Evolutionary conservation across 2,888 invertebrate species (phyloP).

Genomic region (Dicyrtomina minuta): DNA sequence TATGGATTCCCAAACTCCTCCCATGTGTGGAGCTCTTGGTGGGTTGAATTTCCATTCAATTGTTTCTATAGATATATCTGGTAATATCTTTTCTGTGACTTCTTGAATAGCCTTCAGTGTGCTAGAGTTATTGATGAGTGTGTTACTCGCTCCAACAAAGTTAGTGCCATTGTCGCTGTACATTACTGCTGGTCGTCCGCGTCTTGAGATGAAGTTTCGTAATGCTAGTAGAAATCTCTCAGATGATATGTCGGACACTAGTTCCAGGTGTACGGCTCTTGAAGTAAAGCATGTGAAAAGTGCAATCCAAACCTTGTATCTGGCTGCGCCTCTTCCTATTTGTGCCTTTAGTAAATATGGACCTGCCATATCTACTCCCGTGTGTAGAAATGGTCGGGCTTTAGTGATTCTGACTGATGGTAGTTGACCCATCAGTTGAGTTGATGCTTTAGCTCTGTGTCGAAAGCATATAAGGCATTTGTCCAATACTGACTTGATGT

Average conservation of each 20-base stretch:
- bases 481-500: no score
- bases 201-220: constrained; percentile 34
- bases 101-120: not conserved
- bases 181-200: constrained; percentile 36
- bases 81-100: not conserved
- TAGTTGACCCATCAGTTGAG: no score
- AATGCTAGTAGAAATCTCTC: constrained; percentile 40
- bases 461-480: no score
- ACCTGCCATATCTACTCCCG: not conserved
- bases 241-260: constrained; percentile 29
- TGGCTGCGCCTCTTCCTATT: constrained; percentile 4
- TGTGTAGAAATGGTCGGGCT: no score
- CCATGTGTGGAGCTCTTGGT: constrained; percentile 39
- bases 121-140: constrained; percentile 4
- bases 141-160: constrained; percentile 36
- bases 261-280: constrained; percentile 37
- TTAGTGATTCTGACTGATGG: no score
- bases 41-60: constrained; percentile 50
- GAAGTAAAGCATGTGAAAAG: constrained; percentile 40
- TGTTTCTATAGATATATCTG: constrained; percentile 24
- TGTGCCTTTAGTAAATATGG: not conserved
- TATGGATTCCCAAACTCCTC: constrained; percentile 46
- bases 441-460: no score
- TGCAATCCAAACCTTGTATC: constrained; percentile 27
- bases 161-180: constrained; percentile 44